phyloP scores from a whole-genome alignment of 2,113 vertebrate genomes.

The Sarotherodon lohbergeri region DNA sequence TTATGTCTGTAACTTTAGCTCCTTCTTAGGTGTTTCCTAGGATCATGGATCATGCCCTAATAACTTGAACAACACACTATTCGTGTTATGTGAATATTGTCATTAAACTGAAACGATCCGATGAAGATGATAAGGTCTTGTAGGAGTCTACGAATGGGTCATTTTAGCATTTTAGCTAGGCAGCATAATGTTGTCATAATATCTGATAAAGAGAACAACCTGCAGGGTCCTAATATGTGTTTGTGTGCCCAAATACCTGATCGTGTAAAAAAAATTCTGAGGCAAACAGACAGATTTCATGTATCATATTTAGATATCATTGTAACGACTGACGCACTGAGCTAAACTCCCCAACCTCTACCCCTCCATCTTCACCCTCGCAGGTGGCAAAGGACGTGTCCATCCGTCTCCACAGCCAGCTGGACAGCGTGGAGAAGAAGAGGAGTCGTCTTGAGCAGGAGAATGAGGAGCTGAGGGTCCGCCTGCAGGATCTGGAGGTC shows the following conservation, averaged over 20 bases:
- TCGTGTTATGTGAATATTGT: neutral
- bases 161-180: neutral
- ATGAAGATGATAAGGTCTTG: fast-evolving
- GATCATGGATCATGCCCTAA: neutral
- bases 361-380: neutral
- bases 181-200: neutral
- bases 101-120: fast-evolving
- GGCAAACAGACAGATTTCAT: neutral
- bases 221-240: neutral
- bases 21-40: neutral
- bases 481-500: conserved; percentile 88
- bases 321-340: fast-evolving
- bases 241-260: neutral
- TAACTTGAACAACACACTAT: neutral
- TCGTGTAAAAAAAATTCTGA: neutral
- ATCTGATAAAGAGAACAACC: neutral
- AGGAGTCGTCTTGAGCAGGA: conserved; percentile 87
- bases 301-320: neutral
- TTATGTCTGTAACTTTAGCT: neutral
- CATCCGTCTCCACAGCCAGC: conserved; percentile 90
- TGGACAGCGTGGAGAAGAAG: conserved; percentile 91
- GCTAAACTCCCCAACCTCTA: neutral
- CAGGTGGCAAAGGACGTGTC: conserved; percentile 98
- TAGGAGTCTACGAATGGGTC: neutral
- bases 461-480: conserved; percentile 89